A percentile compares a stretch with the other conserved stretches of the same genome.
Evolutionary conservation across 1,140 invertebrate genomes (phyloP).

Genomic region (Magallana ariakensis): DNA sequence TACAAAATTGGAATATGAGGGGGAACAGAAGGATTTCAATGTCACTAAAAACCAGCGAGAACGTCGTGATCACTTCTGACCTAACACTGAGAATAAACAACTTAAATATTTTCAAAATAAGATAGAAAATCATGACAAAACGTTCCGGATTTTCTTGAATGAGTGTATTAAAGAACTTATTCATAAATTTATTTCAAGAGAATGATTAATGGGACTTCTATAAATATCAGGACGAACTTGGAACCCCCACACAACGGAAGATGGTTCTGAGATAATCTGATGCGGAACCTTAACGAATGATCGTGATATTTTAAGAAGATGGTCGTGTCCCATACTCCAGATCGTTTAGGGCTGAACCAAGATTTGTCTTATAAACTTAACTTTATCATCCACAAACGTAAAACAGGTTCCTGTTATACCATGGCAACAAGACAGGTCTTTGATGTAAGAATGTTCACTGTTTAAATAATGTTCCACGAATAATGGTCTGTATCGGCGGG

Average conservation of each 20-base stretch:
- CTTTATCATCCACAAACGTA: slow-evolving; percentile 8
- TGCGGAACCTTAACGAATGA: not conserved
- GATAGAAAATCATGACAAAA: too few relatives aligned
- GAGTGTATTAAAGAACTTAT: too few relatives aligned
- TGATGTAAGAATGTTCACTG: not conserved
- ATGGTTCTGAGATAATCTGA: not conserved
- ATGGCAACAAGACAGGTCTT: slow-evolving; percentile 14
- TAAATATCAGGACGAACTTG: not conserved
- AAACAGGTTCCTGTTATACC: slow-evolving; percentile 3
- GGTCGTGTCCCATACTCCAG: not conserved
- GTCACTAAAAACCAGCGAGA: too few relatives aligned
- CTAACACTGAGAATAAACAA: too few relatives aligned
- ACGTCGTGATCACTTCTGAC: too few relatives aligned
- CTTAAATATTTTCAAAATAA: too few relatives aligned
- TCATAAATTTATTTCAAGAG: too few relatives aligned
- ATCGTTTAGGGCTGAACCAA: slow-evolving; percentile 9
- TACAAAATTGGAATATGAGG: not conserved
- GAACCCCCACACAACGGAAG: not conserved
- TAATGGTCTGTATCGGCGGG: not conserved
- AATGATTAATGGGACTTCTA: too few relatives aligned
- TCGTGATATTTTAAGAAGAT: not conserved
- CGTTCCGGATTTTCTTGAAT: too few relatives aligned
- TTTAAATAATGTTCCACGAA: slow-evolving; percentile 30
- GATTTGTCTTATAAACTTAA: slow-evolving; percentile 23
- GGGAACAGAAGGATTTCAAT: not conserved